Percentiles rank a stretch among this genome's conserved stretches.
phyloP scores from a whole-genome alignment of 2,888 invertebrate genomes.

The Coelopa pilipes region DNA sequence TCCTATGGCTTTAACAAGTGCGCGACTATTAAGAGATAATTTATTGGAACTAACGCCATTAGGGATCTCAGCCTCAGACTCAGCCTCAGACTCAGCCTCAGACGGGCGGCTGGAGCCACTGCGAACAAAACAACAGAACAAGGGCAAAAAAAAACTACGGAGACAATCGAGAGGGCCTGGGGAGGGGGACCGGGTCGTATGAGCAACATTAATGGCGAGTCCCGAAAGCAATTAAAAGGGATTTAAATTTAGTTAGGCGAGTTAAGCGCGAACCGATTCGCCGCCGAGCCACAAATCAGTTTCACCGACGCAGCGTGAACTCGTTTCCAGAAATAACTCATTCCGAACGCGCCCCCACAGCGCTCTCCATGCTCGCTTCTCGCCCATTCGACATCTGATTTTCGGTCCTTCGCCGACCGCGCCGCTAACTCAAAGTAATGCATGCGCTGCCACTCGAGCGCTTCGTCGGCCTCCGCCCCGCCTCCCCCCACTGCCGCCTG shows the following conservation, averaged over 20 bases:
- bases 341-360: neutral
- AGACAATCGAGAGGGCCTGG: no score
- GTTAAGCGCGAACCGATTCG: constrained; percentile 52
- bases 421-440: constrained; percentile 24
- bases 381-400: no score
- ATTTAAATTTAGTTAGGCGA: constrained; percentile 64
- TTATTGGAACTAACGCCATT: constrained; percentile 32
- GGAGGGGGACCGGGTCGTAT: constrained; percentile 43
- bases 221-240: constrained; percentile 49
- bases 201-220: constrained; percentile 53
- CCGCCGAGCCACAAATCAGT: constrained; percentile 30
- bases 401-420: no score
- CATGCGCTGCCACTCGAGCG: neutral
- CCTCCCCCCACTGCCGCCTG: neutral
- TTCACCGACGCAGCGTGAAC: neutral
- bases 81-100: neutral
- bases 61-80: neutral
- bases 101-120: no score
- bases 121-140: no score
- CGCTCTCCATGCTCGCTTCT: neutral
- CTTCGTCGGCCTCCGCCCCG: neutral
- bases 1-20: constrained; percentile 36
- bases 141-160: no score
- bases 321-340: neutral
- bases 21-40: constrained; percentile 30